Evolutionary conservation across 2,888 invertebrate genomes (phyloP), one percentile per base, ranked within the genome.

Genomic region (Liopterus haemorrhoidalis): DNA sequence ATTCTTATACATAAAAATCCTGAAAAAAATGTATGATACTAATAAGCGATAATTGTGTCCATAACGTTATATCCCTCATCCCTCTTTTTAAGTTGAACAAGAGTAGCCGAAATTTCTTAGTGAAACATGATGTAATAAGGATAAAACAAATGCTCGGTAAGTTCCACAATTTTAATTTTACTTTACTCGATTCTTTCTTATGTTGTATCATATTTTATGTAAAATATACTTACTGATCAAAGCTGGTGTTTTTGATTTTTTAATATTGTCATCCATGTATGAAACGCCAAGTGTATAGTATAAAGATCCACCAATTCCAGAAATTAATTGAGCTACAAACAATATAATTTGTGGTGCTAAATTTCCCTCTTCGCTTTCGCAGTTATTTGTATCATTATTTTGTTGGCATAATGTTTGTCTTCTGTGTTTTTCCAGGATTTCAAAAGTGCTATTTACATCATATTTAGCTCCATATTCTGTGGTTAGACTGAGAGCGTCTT

Each of bases 211-310:
- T 14, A 30, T 16, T 45, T 46, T 18, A 5, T 21, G 15, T 11
- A 41, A 8, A 20, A 3, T 8, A 14, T 43, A 70, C 74, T 72
- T 64, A 78, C 82, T 82, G 48, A 83, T 71, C 27, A 82, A 65
- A 2, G 78, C 77, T n/a, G 83, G 82, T 1, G 82, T 81, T 59
- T 81, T 81, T 3, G 81, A 79, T 59, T 79, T 80, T 56, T 81
- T 78, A n/a, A 81, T 79, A 57, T 83, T 84, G 57, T 84, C 84
- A 59, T 84, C 84, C 79, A 84, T 79, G 59, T 84, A 84, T 2
- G 82, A 75, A 0, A 81, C 76, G 2, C 83, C 83, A 9, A 84
- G 68, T 0, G 81, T 80, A 56, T 79, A 81, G 59, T 79, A 82
- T 1, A 83, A 65, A 1, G 80, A 78, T 22, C 80, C 81, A 15